Conservation (phyloP, 1,140 invertebrate genomes). For the Antheraea mylitta region DNA sequence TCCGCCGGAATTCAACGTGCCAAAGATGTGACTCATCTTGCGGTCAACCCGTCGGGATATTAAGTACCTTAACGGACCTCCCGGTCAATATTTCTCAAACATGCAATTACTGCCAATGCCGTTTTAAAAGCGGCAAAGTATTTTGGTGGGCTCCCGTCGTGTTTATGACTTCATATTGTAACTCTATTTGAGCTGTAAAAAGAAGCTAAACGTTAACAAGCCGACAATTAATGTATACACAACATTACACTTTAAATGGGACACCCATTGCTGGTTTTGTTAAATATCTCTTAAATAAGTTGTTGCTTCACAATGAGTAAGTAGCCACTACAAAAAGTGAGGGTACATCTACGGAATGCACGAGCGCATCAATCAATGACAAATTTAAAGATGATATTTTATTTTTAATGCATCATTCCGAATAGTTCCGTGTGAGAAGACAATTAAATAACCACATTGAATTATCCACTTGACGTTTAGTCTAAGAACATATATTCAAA, state of each 20-base stretch:
- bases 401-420: not conserved
- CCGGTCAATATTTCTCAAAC: conserved; percentile 14
- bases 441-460: not conserved
- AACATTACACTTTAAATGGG: not conserved
- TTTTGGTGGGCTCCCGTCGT: conserved; percentile 11
- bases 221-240: conserved; percentile 16
- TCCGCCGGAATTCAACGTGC: conserved; percentile 52
- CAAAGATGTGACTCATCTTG: conserved; percentile 55
- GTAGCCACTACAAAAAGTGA: not conserved
- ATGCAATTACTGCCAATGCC: conserved; percentile 21
- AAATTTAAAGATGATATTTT: conserved; percentile 4
- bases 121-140: conserved; percentile 4
- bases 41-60: conserved; percentile 32
- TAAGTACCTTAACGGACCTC: conserved; percentile 38
- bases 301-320: not conserved
- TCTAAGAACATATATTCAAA: not conserved
- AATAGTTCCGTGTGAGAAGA: not conserved
- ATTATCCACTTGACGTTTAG: not conserved
- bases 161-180: conserved; percentile 27
- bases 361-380: conserved; percentile 7
- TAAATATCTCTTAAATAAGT: not conserved
- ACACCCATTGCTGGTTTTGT: not conserved
- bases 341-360: not conserved
- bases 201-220: conserved; percentile 8
- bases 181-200: conserved; percentile 12